A percentile compares a stretch with the other conserved stretches of the same genome.
Evolutionary conservation across 2,888 invertebrate genomes (phyloP).

Genomic region (Halictus ligatus): DNA sequence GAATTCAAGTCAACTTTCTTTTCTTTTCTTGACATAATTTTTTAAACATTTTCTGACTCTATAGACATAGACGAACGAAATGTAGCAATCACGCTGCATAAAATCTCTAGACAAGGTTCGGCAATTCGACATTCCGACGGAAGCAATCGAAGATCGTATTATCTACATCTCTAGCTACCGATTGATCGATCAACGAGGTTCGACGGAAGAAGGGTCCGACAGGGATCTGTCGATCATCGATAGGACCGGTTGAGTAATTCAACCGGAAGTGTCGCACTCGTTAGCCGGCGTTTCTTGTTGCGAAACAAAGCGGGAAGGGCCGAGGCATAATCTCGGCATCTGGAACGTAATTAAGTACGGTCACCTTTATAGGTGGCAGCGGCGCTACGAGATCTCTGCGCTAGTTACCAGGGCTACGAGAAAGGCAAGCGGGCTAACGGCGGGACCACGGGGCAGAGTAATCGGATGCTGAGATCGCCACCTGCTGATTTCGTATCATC

Average conservation of each 20-base stretch:
- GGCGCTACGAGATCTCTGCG: conserved; percentile 14
- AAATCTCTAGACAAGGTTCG: not conserved
- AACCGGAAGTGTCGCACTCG: conserved; percentile 18
- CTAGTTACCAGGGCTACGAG: conserved; percentile 5
- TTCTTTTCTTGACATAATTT: too few species aligned
- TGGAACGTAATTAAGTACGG: conserved; percentile 44
- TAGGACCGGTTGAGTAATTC: conserved; percentile 3
- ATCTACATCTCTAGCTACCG: not conserved
- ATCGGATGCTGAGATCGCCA: conserved; percentile 64
- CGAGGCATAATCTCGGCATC: conserved; percentile 37
- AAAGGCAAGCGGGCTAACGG: conserved; percentile 13
- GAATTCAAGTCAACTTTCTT: too few species aligned
- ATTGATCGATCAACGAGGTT: not conserved
- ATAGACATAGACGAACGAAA: too few species aligned
- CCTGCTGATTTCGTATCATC: conserved; percentile 68
- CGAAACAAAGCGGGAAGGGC: conserved; percentile 20
- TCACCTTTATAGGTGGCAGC: conserved; percentile 32
- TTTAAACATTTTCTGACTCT: too few species aligned
- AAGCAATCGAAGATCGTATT: not conserved
- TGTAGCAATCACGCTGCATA: not conserved
- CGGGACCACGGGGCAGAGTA: conserved; percentile 28
- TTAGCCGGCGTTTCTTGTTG: conserved; percentile 11
- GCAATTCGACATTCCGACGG: not conserved
- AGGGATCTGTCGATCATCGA: not conserved
- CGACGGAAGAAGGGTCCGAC: not conserved